Evolutionary conservation across 2,888 invertebrate species (phyloP), one percentile per base, ranked within the genome.

Genomic region (Mythimna loreyi): DNA sequence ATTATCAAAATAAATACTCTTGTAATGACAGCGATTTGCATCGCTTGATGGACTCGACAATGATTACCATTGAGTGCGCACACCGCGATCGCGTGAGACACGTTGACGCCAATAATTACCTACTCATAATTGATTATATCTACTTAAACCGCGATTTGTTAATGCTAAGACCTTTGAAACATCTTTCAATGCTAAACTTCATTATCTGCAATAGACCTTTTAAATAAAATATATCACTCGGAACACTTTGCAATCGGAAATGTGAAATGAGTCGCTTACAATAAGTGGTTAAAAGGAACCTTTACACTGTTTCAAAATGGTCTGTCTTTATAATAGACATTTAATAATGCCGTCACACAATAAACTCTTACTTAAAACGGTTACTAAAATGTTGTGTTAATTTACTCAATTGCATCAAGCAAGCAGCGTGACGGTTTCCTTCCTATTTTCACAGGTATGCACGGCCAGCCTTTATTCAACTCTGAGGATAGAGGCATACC

Each of bases 401-500:
- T 45, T 73, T 9, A 53, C 21, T 40, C 3, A 53, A 30, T 72
- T 21, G 21, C 7, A 47, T 53, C 30, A 63, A 73, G 19, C 47
- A 55, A 21, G 40, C 33, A 2, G 40, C 25, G 47, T 70, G 33
- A 72, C 58, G 7, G n/a, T 47, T 50, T 56, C 13, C 16, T 55
- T 63, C 28, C 2, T 16, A 28, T 47, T 58, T 90, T 90, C 30
- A 16, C 88, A 96, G 96, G 95, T 33, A 96, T 96, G 96, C 94
- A 96, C 47, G 95, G 95, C 0, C 82, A 82, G 70, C 95, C 96
- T 5, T 83, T 96, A 21, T 90, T 81, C 33, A 96, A 95, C 75
- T 89, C 93, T 0, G 96, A 96, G 86, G 93, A 95, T 71, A 90
- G 96, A 33, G 96, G 95, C 3, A 94, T 96, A 71, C 96, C 96